Percentiles rank a stretch among this genome's conserved stretches.
Conservation (phyloP, 2,888 invertebrate genomes). For the Coenonympha arcania region DNA sequence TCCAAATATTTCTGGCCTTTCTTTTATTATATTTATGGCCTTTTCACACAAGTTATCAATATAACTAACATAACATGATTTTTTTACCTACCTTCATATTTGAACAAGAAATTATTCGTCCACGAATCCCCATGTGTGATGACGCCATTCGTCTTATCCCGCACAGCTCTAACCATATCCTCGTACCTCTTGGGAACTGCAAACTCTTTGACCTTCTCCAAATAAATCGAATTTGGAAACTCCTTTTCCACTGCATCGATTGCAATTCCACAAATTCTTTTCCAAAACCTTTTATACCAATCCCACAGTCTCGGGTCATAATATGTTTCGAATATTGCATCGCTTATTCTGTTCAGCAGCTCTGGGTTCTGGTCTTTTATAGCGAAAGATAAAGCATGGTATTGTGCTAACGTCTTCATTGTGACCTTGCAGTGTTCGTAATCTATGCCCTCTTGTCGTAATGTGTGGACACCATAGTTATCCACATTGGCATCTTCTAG, state of each 20-base stretch:
- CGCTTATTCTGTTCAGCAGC: constrained; percentile 57
- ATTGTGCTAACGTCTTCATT: constrained; percentile 71
- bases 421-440: constrained; percentile 65
- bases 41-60: too few species aligned
- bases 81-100: constrained; percentile 37
- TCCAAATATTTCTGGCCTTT: too few species aligned
- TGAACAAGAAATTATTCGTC: constrained; percentile 82
- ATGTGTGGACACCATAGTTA: constrained; percentile 54
- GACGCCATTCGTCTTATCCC: constrained; percentile 62
- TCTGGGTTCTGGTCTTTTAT: constrained; percentile 71
- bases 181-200: constrained; percentile 68
- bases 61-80: not conserved
- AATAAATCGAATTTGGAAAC: constrained; percentile 74
- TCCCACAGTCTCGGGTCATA: constrained; percentile 67
- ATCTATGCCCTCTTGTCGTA: constrained; percentile 68
- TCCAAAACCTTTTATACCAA: constrained; percentile 76
- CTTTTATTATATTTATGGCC: too few species aligned
- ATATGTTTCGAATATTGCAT: constrained; percentile 71
- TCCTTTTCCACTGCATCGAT: constrained; percentile 78
- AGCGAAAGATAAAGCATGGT: constrained; percentile 75
- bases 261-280: constrained; percentile 66
- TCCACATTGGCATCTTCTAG: constrained; percentile 70
- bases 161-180: constrained; percentile 59
- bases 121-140: constrained; percentile 83
- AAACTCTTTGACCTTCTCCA: constrained; percentile 71